Percentiles rank a stretch among this genome's conserved stretches.
Conservation (phyloP, 2,113 vertebrate genomes). For the Apodemus speciosus region DNA sequence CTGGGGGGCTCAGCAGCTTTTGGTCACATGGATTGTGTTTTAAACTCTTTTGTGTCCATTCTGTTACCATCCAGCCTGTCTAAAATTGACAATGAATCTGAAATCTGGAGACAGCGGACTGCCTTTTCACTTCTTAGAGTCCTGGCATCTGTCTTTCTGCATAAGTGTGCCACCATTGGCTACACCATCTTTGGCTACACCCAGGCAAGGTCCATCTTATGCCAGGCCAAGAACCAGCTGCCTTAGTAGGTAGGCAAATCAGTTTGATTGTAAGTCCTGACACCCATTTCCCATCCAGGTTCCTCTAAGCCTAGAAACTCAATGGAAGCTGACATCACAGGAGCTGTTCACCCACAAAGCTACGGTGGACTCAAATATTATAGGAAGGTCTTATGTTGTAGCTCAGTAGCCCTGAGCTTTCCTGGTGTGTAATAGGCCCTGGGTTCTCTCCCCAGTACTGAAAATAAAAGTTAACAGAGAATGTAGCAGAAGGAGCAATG, state of each 20-base stretch:
- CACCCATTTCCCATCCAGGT: neutral
- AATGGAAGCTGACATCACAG: neutral
- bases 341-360: neutral
- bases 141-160: neutral
- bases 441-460: neutral
- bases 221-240: neutral
- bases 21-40: neutral
- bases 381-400: neutral
- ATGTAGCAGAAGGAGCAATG: neutral
- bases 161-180: neutral
- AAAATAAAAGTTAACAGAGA: neutral
- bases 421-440: neutral
- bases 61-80: neutral
- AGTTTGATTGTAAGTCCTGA: neutral
- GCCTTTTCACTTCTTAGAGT: neutral
- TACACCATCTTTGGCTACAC: neutral
- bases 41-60: neutral
- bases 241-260: neutral
- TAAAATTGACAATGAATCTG: constrained; percentile 4
- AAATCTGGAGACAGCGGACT: neutral
- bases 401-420: neutral
- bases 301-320: neutral
- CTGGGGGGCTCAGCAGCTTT: neutral
- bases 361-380: neutral
- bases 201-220: neutral